phyloP scores from a whole-genome alignment of 2,113 vertebrate genomes.

The Tympanuchus pallidicinctus region DNA sequence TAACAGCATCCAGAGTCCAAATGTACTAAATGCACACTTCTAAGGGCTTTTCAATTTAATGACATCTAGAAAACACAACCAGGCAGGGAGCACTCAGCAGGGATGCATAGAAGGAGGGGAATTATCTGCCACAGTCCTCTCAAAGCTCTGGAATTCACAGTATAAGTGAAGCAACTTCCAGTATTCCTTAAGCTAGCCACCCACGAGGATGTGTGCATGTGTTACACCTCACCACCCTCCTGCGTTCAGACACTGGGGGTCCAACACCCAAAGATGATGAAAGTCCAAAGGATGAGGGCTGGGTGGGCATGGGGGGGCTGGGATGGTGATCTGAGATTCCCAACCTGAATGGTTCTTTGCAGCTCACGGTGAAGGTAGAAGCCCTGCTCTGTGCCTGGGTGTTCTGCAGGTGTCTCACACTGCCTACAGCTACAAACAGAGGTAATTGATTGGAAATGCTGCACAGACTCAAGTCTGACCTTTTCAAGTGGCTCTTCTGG shows the following conservation, averaged over 20 bases:
- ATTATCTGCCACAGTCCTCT: constrained; percentile 62
- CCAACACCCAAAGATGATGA: not conserved
- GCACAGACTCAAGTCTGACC: not conserved
- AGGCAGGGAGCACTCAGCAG: not conserved
- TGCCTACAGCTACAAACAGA: not conserved
- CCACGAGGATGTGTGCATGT: constrained; percentile 8
- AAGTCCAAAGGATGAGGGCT: too few relatives aligned
- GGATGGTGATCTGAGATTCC: too few relatives aligned
- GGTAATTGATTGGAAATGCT: not conserved
- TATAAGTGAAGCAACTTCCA: constrained; percentile 76
- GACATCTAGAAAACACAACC: constrained; percentile 30
- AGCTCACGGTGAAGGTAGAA: not conserved
- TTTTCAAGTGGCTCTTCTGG: not conserved
- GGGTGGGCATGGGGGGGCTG: too few relatives aligned
- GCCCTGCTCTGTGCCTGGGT: not conserved
- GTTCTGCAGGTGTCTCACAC: not conserved
- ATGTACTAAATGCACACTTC: constrained; percentile 33
- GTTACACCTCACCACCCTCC: constrained; percentile 50
- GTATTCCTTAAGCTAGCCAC: constrained; percentile 64
- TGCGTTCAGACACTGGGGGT: not conserved
- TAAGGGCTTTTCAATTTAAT: constrained; percentile 47
- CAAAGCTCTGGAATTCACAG: constrained; percentile 78
- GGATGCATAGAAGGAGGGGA: not conserved
- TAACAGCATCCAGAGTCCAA: constrained; percentile 29
- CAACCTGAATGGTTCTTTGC: too few relatives aligned